Evolutionary conservation across 2,888 invertebrate species (phyloP).

Genomic region (Xylota segnis): DNA sequence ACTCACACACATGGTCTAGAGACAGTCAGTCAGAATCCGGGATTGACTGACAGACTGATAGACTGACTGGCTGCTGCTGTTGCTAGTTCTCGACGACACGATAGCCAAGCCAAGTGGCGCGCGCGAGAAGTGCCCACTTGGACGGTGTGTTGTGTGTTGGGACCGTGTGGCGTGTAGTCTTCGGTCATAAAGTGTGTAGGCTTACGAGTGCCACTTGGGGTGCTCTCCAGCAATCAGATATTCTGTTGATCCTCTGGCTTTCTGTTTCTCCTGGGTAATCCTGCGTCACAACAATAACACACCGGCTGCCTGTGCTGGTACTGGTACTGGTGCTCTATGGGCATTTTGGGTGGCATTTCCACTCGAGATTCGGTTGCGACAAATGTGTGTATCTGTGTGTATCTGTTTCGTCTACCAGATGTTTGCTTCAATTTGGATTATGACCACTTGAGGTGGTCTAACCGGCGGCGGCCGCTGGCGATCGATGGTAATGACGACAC

Average conservation of each 20-base stretch:
- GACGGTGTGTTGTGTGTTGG: slow-evolving; percentile 71
- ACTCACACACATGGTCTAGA: neutral
- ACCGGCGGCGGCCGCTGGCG: slow-evolving; percentile 33
- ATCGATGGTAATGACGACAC: slow-evolving; percentile 42
- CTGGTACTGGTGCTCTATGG: slow-evolving; percentile 52
- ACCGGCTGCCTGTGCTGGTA: neutral
- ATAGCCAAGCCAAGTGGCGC: slow-evolving; percentile 59
- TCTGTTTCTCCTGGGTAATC: slow-evolving; percentile 72
- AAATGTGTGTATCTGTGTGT: slow-evolving; percentile 27
- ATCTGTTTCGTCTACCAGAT: slow-evolving; percentile 63
- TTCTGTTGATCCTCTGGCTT: slow-evolving; percentile 69
- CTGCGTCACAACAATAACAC: slow-evolving; percentile 74
- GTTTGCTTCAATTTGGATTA: slow-evolving; percentile 73
- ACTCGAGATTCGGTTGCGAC: slow-evolving; percentile 57
- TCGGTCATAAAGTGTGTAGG: slow-evolving; percentile 76
- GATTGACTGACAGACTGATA: slow-evolving; percentile 62
- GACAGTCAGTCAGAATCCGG: neutral
- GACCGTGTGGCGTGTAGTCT: slow-evolving; percentile 71
- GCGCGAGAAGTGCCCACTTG: slow-evolving; percentile 72
- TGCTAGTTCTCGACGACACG: slow-evolving; percentile 25
- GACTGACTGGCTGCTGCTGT: slow-evolving; percentile 66
- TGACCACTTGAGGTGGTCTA: slow-evolving; percentile 58
- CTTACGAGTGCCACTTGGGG: slow-evolving; percentile 66
- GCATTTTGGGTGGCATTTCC: slow-evolving; percentile 70
- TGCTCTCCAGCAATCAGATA: slow-evolving; percentile 75